These are phyloP conservation scores for Zophobas atratus DNA, from an alignment of 1,140 invertebrate genomes.

Conservation along the genomic window DNA sequence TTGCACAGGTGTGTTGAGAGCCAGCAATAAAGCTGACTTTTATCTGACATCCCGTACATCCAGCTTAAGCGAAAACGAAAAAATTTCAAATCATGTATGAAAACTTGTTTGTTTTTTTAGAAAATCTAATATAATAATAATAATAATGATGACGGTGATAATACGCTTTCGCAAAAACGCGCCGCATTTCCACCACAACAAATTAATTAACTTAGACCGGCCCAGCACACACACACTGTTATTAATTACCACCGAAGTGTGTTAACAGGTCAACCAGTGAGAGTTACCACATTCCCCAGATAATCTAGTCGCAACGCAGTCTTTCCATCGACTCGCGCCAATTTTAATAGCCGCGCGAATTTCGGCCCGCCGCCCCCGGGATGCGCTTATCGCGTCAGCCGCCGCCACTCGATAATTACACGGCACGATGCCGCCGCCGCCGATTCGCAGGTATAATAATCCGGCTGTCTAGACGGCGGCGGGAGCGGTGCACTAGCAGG, in stretches of 20 bases:
- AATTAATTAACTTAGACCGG: slow-evolving; percentile 37
- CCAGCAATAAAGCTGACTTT: too few relatives aligned
- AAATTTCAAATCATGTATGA: too few relatives aligned
- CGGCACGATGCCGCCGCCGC: slow-evolving; percentile 12
- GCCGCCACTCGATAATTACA: slow-evolving; percentile 1
- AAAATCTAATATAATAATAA: too few relatives aligned
- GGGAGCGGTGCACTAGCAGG: slow-evolving; percentile 39
- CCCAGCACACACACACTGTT: slow-evolving; percentile 33
- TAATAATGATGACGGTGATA: too few relatives aligned
- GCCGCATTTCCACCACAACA: slow-evolving; percentile 10
- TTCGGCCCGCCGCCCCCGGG: neutral
- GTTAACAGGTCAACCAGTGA: slow-evolving; percentile 47
- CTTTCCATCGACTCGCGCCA: neutral
- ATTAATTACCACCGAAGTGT: slow-evolving; percentile 40
- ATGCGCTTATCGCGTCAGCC: too few relatives aligned
- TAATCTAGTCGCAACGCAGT: slow-evolving; percentile 26
- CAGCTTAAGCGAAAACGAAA: too few relatives aligned
- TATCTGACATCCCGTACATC: too few relatives aligned
- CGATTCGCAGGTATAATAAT: slow-evolving; percentile 23
- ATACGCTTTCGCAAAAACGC: neutral
- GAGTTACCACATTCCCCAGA: slow-evolving; percentile 44
- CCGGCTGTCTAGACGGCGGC: slow-evolving; percentile 43
- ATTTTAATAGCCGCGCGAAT: neutral
- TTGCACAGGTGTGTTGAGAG: too few relatives aligned
- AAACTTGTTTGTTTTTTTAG: too few relatives aligned